Conservation (phyloP, 2,113 vertebrate species). For the Actenoides hombroni region DNA sequence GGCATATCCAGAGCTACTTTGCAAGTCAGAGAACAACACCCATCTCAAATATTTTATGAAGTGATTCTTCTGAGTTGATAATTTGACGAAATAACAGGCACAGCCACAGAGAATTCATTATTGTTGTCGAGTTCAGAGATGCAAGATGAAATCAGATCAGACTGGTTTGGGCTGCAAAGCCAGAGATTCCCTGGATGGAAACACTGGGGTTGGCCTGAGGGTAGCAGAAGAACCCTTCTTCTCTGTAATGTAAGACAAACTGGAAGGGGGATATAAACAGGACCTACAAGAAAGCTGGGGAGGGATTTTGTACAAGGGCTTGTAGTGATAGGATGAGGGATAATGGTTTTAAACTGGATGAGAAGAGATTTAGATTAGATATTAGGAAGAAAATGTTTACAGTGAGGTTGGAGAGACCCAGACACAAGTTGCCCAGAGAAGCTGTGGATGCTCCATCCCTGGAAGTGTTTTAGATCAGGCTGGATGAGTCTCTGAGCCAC, state of each 20-base stretch:
- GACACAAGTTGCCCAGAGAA: too few relatives aligned
- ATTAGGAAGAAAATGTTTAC: too few relatives aligned
- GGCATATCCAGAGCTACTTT: neutral
- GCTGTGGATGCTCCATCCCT: too few relatives aligned
- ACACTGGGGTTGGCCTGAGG: neutral
- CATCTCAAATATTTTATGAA: neutral
- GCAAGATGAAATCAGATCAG: constrained; percentile 1
- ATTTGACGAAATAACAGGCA: neutral
- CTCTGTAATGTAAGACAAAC: neutral
- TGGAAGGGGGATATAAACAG: neutral
- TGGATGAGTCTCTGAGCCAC: too few relatives aligned
- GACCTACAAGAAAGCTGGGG: neutral
- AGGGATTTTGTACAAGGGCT: too few relatives aligned
- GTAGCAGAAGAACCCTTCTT: neutral
- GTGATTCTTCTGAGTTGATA: constrained; percentile 3
- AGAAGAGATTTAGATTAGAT: too few relatives aligned
- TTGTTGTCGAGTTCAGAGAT: neutral
- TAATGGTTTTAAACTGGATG: too few relatives aligned
- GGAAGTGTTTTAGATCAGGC: too few relatives aligned
- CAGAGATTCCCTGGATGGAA: neutral
- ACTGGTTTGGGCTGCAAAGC: constrained; percentile 30
- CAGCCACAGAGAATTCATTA: neutral
- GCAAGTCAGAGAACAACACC: neutral
- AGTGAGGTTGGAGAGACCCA: too few relatives aligned
- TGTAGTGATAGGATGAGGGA: too few relatives aligned